Evolutionary conservation across 2,888 invertebrate genomes (phyloP).

Genomic region (Cheilosia soror): DNA sequence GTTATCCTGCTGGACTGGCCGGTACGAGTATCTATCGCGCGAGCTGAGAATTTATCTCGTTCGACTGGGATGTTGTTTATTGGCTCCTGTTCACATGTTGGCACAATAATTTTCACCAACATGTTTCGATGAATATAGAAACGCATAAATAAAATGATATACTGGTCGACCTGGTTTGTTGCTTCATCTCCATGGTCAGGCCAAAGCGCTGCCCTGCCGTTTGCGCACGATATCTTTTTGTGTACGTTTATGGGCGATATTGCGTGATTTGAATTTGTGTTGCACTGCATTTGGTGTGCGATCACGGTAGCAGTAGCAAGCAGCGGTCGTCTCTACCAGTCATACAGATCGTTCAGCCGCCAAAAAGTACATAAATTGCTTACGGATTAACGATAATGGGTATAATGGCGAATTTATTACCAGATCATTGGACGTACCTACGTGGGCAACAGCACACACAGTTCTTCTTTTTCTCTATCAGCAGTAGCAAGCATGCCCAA

Average conservation of each 20-base stretch:
- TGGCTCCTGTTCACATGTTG: conserved; percentile 75
- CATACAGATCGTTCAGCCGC: conserved; percentile 52
- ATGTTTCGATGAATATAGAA: conserved; percentile 70
- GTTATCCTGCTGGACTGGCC: conserved; percentile 26
- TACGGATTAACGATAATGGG: conserved; percentile 71
- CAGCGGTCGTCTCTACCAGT: neutral
- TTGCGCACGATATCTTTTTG: conserved; percentile 52
- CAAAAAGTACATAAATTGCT: conserved; percentile 74
- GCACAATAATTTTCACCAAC: conserved; percentile 75
- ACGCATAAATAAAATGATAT: conserved; percentile 75
- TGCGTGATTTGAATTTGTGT: conserved; percentile 71
- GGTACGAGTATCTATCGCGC: conserved; percentile 42
- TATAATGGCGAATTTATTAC: conserved; percentile 69
- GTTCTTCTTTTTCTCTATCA: conserved; percentile 3
- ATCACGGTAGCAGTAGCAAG: conserved; percentile 56
- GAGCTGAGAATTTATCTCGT: conserved; percentile 63
- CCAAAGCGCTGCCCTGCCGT: conserved; percentile 39
- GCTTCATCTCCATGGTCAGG: neutral
- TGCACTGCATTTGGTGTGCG: conserved; percentile 24
- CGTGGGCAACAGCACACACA: conserved; percentile 6
- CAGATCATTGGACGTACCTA: conserved; percentile 7
- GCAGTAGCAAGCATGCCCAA: neutral
- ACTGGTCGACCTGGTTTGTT: conserved; percentile 69
- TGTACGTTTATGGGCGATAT: conserved; percentile 52
- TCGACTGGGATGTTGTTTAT: conserved; percentile 67